phyloP scores from a whole-genome alignment of 2,888 invertebrate species.

The Horisme vitalbata region DNA sequence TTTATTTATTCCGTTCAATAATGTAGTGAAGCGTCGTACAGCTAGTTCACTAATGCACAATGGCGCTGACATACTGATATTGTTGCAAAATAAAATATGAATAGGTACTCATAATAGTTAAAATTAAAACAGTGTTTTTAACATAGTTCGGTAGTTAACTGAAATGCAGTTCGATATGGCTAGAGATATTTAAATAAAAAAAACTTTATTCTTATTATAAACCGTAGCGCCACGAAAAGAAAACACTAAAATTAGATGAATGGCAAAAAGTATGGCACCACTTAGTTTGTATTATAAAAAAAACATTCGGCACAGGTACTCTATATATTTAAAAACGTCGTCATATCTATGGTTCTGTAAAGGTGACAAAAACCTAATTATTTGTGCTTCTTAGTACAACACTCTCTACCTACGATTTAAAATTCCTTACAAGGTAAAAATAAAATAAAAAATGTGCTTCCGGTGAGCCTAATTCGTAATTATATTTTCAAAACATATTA shows the following conservation, averaged over 20 bases:
- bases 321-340: neutral
- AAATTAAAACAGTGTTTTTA: too few relatives aligned
- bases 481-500: conserved; percentile 22
- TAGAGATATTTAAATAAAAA: conserved; percentile 5
- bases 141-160: neutral
- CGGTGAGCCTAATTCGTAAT: conserved; percentile 28
- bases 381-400: conserved; percentile 42
- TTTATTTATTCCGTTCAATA: conserved; percentile 76
- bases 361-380: conserved; percentile 26
- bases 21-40: conserved; percentile 75
- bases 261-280: neutral
- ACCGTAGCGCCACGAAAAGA: conserved; percentile 36
- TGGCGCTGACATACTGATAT: conserved; percentile 55
- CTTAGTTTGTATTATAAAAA: neutral
- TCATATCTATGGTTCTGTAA: neutral
- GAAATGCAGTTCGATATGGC: conserved; percentile 21
- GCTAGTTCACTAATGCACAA: conserved; percentile 70
- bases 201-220: conserved; percentile 38
- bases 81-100: conserved; percentile 37
- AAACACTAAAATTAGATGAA: neutral
- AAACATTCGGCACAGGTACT: neutral
- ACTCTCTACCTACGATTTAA: conserved; percentile 14
- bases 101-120: conserved; percentile 20
- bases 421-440: conserved; percentile 20
- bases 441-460: conserved; percentile 27